Percentiles rank a stretch among this genome's conserved stretches.
Evolutionary conservation across 2,888 invertebrate genomes (phyloP).

Genomic region (Macaria notata): DNA sequence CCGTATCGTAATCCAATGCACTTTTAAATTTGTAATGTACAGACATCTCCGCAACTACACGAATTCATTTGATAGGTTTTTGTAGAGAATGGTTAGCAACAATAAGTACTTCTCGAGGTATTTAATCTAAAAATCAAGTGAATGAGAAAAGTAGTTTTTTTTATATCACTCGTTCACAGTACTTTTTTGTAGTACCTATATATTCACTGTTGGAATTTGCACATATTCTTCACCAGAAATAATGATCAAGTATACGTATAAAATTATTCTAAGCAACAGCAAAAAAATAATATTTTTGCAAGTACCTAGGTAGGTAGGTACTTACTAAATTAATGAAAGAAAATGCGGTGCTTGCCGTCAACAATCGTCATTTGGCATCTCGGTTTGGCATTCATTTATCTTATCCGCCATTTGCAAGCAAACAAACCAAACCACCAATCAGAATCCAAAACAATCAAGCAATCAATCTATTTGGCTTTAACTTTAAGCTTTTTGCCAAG

Average conservation of each 20-base stretch:
- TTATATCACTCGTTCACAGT: too few relatives aligned
- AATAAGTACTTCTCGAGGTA: background rate
- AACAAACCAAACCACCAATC: background rate
- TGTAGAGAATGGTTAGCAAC: conserved; percentile 23
- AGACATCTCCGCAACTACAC: conserved; percentile 85
- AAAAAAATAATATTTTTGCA: too few relatives aligned
- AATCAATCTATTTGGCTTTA: background rate
- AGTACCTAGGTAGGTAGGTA: too few relatives aligned
- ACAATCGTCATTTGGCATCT: background rate
- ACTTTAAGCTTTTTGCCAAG: too few relatives aligned
- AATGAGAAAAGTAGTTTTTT: too few relatives aligned
- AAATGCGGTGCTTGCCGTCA: background rate
- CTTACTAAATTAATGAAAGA: background rate
- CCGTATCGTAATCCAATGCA: conserved; percentile 96
- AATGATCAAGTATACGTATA: too few relatives aligned
- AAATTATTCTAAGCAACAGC: too few relatives aligned
- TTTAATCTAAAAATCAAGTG: background rate
- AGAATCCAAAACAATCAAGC: too few relatives aligned
- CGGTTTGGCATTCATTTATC: background rate
- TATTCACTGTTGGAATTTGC: too few relatives aligned
- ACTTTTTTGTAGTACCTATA: too few relatives aligned
- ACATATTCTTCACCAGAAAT: too few relatives aligned
- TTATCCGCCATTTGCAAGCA: conserved; percentile 4
- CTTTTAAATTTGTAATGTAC: conserved; percentile 99
- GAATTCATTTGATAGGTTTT: conserved; percentile 25